Evolutionary conservation across 1,140 invertebrate genomes (phyloP).

Genomic region (Drosophila novamexicana): DNA sequence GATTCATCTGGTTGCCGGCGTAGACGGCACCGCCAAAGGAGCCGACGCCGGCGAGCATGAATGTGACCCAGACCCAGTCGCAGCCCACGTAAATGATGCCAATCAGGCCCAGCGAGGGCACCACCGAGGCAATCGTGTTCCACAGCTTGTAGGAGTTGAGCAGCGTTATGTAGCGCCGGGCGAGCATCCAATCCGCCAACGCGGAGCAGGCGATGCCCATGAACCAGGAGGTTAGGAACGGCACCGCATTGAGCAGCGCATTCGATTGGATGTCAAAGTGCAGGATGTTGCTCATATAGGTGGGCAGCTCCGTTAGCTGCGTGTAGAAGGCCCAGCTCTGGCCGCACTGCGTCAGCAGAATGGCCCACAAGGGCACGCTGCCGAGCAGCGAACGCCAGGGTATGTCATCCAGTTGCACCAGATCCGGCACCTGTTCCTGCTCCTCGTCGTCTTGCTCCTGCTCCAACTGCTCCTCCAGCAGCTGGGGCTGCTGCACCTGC

Average conservation of each 20-base stretch:
- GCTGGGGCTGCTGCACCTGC: constrained; percentile 60
- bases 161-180: constrained; percentile 87
- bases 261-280: constrained; percentile 95
- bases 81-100: constrained; percentile 92
- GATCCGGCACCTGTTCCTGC: background rate
- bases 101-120: constrained; percentile 90
- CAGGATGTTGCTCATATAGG: constrained; percentile 96
- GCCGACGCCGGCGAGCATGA: constrained; percentile 89
- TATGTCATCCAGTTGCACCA: constrained; percentile 34
- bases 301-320: constrained; percentile 95
- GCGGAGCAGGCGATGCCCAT: constrained; percentile 89
- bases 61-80: constrained; percentile 88
- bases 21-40: constrained; percentile 90
- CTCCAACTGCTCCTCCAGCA: constrained; percentile 7
- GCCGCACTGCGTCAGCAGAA: constrained; percentile 93
- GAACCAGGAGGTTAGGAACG: constrained; percentile 90
- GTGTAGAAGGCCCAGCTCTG: constrained; percentile 98
- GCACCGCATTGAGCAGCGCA: constrained; percentile 91
- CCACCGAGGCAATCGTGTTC: constrained; percentile 90
- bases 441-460: background rate
- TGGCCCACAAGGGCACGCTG: constrained; percentile 94
- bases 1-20: constrained; percentile 94
- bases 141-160: constrained; percentile 90
- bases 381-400: constrained; percentile 93
- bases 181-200: constrained; percentile 89